Conservation (phyloP, 2,113 vertebrate genomes). For the Paraplagusia blochii region DNA sequence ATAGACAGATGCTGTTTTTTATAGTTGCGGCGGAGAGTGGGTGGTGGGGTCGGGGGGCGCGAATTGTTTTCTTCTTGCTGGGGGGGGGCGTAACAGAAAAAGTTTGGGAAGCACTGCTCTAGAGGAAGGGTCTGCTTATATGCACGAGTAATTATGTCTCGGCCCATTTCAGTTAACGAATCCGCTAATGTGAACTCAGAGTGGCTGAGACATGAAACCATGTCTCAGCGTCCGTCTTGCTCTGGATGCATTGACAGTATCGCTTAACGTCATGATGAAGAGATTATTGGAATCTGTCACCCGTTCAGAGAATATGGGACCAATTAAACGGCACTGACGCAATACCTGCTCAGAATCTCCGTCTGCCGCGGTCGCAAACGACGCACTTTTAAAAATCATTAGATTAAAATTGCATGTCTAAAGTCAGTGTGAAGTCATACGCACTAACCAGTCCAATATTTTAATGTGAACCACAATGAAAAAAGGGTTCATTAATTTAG, state of each 20-base stretch:
- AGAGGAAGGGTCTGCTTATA: conserved; percentile 8
- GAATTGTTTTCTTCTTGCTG: too few species aligned
- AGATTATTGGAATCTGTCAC: conserved; percentile 14
- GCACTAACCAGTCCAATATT: too few species aligned
- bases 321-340: conserved; percentile 25
- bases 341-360: conserved; percentile 9
- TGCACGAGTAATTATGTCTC: conserved; percentile 31
- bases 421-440: too few species aligned
- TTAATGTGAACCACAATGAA: too few species aligned
- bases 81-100: too few species aligned
- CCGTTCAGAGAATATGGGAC: conserved; percentile 23
- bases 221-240: not conserved
- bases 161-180: conserved; percentile 27
- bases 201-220: conserved; percentile 13
- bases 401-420: too few species aligned
- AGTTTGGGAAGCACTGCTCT: too few species aligned
- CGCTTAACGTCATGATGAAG: conserved; percentile 28
- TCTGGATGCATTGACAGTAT: conserved; percentile 24
- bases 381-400: too few species aligned
- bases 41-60: too few species aligned
- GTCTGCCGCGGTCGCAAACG: conserved; percentile 2
- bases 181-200: conserved; percentile 20
- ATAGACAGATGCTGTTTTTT: too few species aligned
- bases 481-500: too few species aligned
- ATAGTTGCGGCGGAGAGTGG: too few species aligned